A percentile compares a stretch with the other conserved stretches of the same genome.
phyloP scores from a whole-genome alignment of 2,888 invertebrate genomes.

The Coleophora flavipennella region DNA sequence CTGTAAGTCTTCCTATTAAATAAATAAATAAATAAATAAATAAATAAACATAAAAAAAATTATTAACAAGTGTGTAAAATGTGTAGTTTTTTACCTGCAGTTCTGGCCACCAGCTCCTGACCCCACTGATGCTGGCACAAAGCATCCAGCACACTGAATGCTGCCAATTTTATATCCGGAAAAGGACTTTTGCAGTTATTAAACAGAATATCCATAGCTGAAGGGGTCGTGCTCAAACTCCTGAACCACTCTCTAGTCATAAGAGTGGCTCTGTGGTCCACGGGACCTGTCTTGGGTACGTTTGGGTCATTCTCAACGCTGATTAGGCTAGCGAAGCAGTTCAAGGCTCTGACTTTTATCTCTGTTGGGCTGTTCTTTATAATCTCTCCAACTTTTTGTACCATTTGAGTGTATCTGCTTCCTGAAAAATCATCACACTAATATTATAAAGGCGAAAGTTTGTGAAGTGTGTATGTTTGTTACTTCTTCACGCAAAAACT shows the following conservation, averaged over 20 bases:
- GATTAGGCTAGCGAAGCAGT: conserved; percentile 75
- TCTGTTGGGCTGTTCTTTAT: conserved; percentile 76
- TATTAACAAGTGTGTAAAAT: not conserved
- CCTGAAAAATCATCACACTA: too few relatives aligned
- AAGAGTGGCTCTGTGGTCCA: conserved; percentile 57
- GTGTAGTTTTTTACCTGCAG: conserved; percentile 72
- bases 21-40: too few relatives aligned
- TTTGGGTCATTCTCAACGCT: conserved; percentile 49
- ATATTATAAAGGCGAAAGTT: too few relatives aligned
- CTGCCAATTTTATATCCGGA: conserved; percentile 80
- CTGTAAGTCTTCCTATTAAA: too few relatives aligned
- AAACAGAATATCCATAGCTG: conserved; percentile 75
- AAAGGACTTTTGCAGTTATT: conserved; percentile 84
- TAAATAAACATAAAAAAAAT: too few relatives aligned
- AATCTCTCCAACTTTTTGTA: conserved; percentile 73
- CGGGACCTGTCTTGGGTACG: conserved; percentile 42
- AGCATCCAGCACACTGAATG: conserved; percentile 76
- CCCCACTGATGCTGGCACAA: conserved; percentile 86
- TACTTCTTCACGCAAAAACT: too few relatives aligned
- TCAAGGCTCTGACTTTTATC: conserved; percentile 77
- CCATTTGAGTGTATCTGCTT: conserved; percentile 52
- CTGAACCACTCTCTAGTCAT: conserved; percentile 70
- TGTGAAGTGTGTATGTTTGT: too few relatives aligned
- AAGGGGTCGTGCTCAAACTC: conserved; percentile 39
- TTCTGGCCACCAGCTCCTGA: conserved; percentile 78